Base-by-base conservation (phyloP, 2,113 vertebrate species). In the Coturnix japonica region DNA sequence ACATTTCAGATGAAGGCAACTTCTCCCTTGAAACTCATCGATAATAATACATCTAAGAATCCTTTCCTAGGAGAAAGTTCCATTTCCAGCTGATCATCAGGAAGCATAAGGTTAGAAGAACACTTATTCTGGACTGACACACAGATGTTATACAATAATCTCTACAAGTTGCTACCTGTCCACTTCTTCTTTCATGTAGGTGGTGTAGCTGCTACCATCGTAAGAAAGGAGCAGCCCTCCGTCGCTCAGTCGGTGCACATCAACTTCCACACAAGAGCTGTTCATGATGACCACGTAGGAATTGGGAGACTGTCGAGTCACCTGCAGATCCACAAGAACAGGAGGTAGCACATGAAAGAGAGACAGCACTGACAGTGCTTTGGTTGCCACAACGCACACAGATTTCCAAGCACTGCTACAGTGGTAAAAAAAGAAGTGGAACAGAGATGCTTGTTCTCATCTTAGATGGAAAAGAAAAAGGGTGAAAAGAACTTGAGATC, bases 251-350 rank as follows among this genome's bases (percentile, higher is more conserved):
- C 99, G 98, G 74, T 99, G 99, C 46, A 99, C 99, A 0, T 99
- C 99, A 2, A 99, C 98, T 69, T 99, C 99, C 47, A 98, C 98
- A 2, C 97, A 98, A 0, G 99, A 98, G 79, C 87, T 93, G 75
- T 99, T 99, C 99, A 99, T 99, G 97, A 99, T 99, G 51, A 99
- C 99, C 91, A 99, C 99, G 1, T 99, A 99, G 72, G 98, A 99
- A 61, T 99, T 99, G 67, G 99, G 99, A 75, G 98, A 99, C 97
- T 99, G 99, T 4, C 99, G 98, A 12, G 99, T 99, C 95, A 99
- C 99, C 98, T 98, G 79, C 18, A 90, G 60, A 37, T 0, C 28
- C 92, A 90, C 10, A 17, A 33, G 19, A 67, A 60, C 1, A 41
- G 85, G 11, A 61, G 13, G 25, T 7, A 43, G 2, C 46, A 84